A percentile compares a stretch with the other conserved stretches of the same genome.
These are phyloP conservation scores for Oncorhynchus tshawytscha DNA, from an alignment of 2,113 vertebrate species.

Conservation along the genomic window DNA sequence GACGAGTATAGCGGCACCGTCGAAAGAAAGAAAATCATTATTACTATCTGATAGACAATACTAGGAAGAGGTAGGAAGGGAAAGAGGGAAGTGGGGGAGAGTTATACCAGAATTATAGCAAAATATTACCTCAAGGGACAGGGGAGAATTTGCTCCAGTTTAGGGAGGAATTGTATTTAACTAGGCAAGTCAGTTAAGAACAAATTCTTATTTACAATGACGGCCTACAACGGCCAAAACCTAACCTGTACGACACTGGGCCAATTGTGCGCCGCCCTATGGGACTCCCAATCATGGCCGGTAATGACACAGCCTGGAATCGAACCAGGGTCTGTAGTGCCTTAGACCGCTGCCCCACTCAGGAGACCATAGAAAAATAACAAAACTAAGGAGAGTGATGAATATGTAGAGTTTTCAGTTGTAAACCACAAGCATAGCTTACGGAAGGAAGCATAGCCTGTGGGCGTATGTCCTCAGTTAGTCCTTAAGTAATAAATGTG, in stretches of 20 bases:
- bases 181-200: too few relatives aligned
- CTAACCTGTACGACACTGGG: too few relatives aligned
- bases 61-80: slow-evolving; percentile 36
- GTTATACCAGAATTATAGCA: slow-evolving; percentile 49
- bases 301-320: too few relatives aligned
- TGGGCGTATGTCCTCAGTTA: background rate
- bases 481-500: background rate
- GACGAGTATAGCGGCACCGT: slow-evolving; percentile 47
- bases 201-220: too few relatives aligned
- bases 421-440: background rate
- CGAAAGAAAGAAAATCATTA: slow-evolving; percentile 23
- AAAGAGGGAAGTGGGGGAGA: slow-evolving; percentile 16
- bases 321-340: too few relatives aligned
- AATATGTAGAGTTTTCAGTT: background rate
- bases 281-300: too few relatives aligned
- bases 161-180: slow-evolving; percentile 22
- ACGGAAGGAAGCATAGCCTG: background rate
- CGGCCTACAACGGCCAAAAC: too few relatives aligned
- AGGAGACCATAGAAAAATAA: background rate
- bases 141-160: slow-evolving; percentile 68
- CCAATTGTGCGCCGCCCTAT: too few relatives aligned
- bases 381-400: slow-evolving; percentile 1
- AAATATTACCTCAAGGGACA: slow-evolving; percentile 59
- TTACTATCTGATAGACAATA: slow-evolving; percentile 6
- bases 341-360: too few relatives aligned